These are phyloP conservation scores for Hephaestus fuliginosus DNA, from an alignment of 2,797 vertebrate genomes.

Conservation along the genomic window DNA sequence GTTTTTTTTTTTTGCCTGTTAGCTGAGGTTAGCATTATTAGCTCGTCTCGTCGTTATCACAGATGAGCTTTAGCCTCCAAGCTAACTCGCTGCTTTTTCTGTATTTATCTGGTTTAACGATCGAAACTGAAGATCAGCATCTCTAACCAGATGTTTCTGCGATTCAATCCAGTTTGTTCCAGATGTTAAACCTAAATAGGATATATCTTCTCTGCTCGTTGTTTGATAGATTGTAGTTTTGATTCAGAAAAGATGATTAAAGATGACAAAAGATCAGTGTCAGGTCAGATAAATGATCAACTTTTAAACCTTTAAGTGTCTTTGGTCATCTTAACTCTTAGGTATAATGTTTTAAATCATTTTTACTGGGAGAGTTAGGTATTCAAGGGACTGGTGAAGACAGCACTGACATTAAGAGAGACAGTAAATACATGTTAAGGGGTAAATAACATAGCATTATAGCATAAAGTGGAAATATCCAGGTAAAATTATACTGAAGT, in stretches of 20 bases:
- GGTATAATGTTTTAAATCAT: neutral
- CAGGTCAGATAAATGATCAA: neutral
- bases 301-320: neutral
- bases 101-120: slow-evolving; percentile 33
- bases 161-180: neutral
- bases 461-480: too few species aligned
- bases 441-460: neutral
- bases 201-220: neutral
- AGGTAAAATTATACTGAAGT: too few species aligned
- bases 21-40: slow-evolving; percentile 53
- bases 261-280: neutral
- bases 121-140: slow-evolving; percentile 17
- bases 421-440: neutral
- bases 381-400: too few species aligned
- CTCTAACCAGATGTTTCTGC: neutral
- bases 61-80: slow-evolving; percentile 61
- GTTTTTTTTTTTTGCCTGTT: neutral
- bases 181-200: neutral
- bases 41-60: slow-evolving; percentile 17
- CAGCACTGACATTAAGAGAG: neutral
- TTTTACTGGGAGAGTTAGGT: neutral
- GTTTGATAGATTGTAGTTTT: neutral
- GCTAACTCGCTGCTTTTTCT: slow-evolving; percentile 55
- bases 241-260: neutral
- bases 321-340: neutral